Evolutionary conservation across 2,888 invertebrate genomes (phyloP).

Genomic region (Ditylenchus weischeri): DNA sequence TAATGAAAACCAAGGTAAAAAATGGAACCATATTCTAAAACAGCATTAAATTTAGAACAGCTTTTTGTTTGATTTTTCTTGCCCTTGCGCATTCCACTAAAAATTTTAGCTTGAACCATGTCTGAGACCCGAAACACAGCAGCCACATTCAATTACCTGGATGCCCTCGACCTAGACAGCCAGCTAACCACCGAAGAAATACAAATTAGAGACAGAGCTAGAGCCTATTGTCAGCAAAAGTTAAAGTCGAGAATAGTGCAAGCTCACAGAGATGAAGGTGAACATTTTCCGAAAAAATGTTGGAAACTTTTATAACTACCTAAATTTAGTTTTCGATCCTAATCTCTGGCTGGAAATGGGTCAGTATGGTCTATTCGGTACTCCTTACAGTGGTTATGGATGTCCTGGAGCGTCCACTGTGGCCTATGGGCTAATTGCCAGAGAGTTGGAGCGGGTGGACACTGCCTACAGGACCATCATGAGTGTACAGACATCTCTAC

Average conservation of each 20-base stretch:
- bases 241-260: slow-evolving; percentile 79
- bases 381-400: slow-evolving; percentile 67
- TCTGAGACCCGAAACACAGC: neutral
- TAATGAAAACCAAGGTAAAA: too few species aligned
- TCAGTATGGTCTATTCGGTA: slow-evolving; percentile 80
- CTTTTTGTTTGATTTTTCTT: too few species aligned
- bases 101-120: too few species aligned
- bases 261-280: slow-evolving; percentile 80
- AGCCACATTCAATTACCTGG: slow-evolving; percentile 48
- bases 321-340: neutral
- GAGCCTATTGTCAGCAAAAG: slow-evolving; percentile 81
- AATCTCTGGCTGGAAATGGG: slow-evolving; percentile 74
- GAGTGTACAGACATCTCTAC: slow-evolving; percentile 94
- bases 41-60: too few species aligned
- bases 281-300: neutral
- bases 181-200: slow-evolving; percentile 87
- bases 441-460: slow-evolving; percentile 61
- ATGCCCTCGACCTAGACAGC: slow-evolving; percentile 52
- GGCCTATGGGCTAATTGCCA: slow-evolving; percentile 88
- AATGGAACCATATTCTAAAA: too few species aligned
- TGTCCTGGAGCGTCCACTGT: slow-evolving; percentile 90
- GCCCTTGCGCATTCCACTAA: too few species aligned
- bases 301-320: neutral
- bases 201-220: slow-evolving; percentile 73
- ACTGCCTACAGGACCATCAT: slow-evolving; percentile 82